Evolutionary conservation across 2,888 invertebrate species (phyloP).

Genomic region (Dasypolia templi): DNA sequence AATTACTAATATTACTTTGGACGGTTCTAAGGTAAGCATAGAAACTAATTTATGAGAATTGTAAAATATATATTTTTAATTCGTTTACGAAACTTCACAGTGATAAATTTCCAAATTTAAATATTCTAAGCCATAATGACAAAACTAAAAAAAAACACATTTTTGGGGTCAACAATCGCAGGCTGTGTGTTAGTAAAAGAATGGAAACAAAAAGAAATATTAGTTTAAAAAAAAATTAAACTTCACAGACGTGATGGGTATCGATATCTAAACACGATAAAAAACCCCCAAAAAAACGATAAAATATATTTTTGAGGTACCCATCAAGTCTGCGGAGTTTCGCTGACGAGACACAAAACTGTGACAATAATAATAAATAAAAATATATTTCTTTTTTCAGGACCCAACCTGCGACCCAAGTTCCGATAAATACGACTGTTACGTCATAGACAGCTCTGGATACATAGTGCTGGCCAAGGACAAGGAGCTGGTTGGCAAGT

Average conservation of each 20-base stretch:
- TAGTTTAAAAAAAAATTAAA: background rate
- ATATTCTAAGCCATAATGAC: no score
- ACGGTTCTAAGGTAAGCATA: slow-evolving; percentile 67
- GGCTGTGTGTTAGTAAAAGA: background rate
- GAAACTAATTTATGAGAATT: no score
- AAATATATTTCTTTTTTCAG: slow-evolving; percentile 66
- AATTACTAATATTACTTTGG: slow-evolving; percentile 84
- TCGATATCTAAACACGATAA: background rate
- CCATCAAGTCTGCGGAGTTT: background rate
- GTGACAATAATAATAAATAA: background rate
- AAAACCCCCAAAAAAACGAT: no score
- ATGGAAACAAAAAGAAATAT: no score
- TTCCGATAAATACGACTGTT: slow-evolving; percentile 93
- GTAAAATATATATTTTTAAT: background rate
- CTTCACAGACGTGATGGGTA: background rate
- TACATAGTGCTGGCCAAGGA: slow-evolving; percentile 94
- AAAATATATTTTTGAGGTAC: no score
- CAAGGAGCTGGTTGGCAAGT: slow-evolving; percentile 93
- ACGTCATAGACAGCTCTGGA: slow-evolving; percentile 97
- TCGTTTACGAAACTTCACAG: background rate
- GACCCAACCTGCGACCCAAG: slow-evolving; percentile 85
- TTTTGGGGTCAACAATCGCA: background rate
- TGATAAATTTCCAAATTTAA: background rate
- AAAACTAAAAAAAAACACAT: rapidly evolving
- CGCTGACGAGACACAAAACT: background rate